Conservation (phyloP, 2,888 invertebrate species). For the Synergus japonicus region DNA sequence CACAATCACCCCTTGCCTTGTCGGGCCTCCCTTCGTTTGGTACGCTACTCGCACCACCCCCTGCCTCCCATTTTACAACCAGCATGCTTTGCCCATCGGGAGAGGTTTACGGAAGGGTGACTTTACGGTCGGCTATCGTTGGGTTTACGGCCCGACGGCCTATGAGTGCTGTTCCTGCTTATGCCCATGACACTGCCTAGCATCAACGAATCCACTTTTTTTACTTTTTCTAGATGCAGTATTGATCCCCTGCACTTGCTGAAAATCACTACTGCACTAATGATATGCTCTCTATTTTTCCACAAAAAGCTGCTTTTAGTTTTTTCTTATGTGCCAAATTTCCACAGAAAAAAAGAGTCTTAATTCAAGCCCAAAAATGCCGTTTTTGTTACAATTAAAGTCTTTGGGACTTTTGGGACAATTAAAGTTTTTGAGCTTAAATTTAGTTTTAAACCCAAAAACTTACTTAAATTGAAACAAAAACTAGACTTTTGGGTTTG, state of each 20-base stretch:
- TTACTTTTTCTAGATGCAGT: constrained; percentile 20
- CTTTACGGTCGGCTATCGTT: constrained; percentile 44
- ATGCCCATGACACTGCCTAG: constrained; percentile 17
- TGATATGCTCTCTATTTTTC: neutral
- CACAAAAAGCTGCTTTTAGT: neutral
- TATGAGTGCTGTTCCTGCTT: constrained; percentile 13
- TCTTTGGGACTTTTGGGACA: no score
- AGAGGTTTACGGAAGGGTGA: constrained; percentile 52
- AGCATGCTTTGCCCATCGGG: constrained; percentile 36
- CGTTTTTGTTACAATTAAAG: no score
- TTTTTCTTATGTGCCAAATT: neutral
- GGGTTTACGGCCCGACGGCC: constrained; percentile 35
- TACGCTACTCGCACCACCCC: constrained; percentile 44
- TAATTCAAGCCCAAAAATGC: no score
- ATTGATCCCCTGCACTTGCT: constrained; percentile 21
- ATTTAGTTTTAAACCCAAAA: no score
- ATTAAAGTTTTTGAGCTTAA: no score
- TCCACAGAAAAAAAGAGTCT: no score
- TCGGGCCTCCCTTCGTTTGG: constrained; percentile 44
- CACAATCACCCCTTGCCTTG: constrained; percentile 49
- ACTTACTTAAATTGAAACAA: no score
- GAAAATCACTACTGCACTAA: neutral
- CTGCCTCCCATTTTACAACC: constrained; percentile 46
- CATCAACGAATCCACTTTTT: constrained; percentile 25
- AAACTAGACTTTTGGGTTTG: no score